Conservation (phyloP, 2,797 vertebrate species). For the Hafferia zeledoni region DNA sequence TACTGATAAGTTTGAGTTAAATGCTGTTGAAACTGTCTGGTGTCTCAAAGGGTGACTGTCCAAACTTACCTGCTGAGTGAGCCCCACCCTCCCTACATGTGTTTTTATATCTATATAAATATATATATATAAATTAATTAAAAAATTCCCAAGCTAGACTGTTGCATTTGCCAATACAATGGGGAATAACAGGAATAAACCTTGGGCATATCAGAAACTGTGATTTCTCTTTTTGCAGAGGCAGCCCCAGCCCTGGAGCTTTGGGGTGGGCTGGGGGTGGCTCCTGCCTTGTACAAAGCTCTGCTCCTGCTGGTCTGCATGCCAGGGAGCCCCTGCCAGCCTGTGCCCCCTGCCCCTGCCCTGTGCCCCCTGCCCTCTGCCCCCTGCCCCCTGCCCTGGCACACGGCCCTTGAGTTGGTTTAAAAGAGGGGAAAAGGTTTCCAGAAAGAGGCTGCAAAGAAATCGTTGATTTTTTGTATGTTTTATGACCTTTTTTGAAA, state of each 20-base stretch:
- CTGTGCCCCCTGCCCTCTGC: too few species aligned
- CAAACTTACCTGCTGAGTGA: neutral
- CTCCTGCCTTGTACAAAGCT: constrained; percentile 55
- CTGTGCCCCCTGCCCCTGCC: too few species aligned
- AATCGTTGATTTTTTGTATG: rapidly evolving
- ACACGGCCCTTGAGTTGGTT: too few species aligned
- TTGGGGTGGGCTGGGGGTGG: neutral
- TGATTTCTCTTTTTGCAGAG: neutral
- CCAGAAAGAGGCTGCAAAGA: neutral
- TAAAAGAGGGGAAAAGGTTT: neutral
- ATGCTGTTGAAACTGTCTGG: neutral
- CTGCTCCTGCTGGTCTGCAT: too few species aligned
- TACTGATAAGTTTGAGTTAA: neutral
- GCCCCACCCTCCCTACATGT: neutral
- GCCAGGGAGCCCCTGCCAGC: too few species aligned
- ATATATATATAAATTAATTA: neutral
- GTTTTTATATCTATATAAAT: neutral
- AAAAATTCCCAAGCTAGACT: constrained; percentile 39
- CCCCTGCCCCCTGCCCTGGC: too few species aligned
- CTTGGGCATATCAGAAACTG: constrained; percentile 49
- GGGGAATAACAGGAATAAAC: constrained; percentile 48
- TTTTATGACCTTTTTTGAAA: neutral
- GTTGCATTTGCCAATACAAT: constrained; percentile 68
- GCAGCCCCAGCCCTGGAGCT: neutral
- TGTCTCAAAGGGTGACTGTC: constrained; percentile 3